Evolutionary conservation across 2,113 vertebrate species (phyloP).

Genomic region (Caranx melampygus): DNA sequence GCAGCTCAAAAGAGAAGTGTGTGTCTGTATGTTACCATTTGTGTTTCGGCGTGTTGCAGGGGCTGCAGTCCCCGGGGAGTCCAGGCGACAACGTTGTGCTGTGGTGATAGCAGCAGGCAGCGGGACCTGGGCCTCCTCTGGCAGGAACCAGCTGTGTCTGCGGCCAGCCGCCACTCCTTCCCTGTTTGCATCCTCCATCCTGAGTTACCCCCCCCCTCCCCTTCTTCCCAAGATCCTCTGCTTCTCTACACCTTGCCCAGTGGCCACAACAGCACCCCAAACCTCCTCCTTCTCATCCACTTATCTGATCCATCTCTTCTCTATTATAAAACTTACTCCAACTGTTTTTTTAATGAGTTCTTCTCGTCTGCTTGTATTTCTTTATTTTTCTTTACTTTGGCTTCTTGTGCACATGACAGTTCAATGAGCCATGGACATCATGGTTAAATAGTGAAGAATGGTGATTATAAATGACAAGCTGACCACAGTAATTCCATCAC

Average conservation of each 20-base stretch:
- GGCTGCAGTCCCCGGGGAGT: conserved; percentile 75
- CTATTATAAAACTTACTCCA: neutral
- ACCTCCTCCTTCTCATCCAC: neutral
- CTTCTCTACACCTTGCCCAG: conserved; percentile 47
- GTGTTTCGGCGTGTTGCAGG: conserved; percentile 49
- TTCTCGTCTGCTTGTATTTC: neutral
- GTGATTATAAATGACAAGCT: neutral
- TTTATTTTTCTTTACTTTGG: neutral
- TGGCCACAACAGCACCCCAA: neutral
- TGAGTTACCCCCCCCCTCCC: neutral
- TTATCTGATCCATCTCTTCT: neutral
- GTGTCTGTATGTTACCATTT: conserved; percentile 49
- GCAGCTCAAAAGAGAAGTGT: conserved; percentile 67
- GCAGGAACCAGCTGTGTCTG: conserved; percentile 92
- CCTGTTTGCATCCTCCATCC: conserved; percentile 34
- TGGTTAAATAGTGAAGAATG: neutral
- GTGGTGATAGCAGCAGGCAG: conserved; percentile 81
- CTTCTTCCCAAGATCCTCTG: conserved; percentile 24
- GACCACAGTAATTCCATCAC: neutral
- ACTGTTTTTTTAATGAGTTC: neutral
- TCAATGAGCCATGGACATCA: neutral
- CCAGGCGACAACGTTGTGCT: conserved; percentile 82
- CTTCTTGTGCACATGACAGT: neutral
- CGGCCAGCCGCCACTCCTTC: conserved; percentile 52
- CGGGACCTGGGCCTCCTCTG: conserved; percentile 82